Evolutionary conservation across 2,797 vertebrate species (phyloP), one percentile per base, ranked within the genome.

Genomic region (Peromyscus melanophrys): DNA sequence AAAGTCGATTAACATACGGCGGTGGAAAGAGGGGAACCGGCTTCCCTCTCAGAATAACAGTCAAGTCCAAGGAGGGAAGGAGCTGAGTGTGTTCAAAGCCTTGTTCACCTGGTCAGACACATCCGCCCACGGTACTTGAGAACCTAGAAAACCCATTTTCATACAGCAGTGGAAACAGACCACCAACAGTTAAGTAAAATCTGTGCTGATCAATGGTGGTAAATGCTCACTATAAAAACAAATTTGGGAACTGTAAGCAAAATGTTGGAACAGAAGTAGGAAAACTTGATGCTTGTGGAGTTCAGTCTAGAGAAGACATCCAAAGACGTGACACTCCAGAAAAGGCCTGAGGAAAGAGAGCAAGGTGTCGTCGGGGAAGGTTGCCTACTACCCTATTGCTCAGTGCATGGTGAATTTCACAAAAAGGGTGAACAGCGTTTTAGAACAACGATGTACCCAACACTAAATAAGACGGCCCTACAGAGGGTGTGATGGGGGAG

Each of bases 401-500:
- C 16, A 9, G 40, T 3, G 49, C 55, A 46, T 21, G 34, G 10
- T 16, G 87, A 67, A 77, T 73, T 90, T 81, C 83, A 71, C 29
- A 69, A 19, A 80, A 88, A 75, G 12, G 16, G 8, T 4, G 40
- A 57, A 75, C 16, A 4, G 19, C 52, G 4, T 89, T 77, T 94
- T 69, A 84, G 88, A 3, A 37, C 46, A 67, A 34, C 34, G 8
- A 49, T 59, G 40, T 78, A 63, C 55, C 52, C 46, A 69, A 76
- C 19, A 63, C 63, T 90, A 67, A 92, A 78, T 31, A 49, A 75
- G 80, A 78, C 65, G 75, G 17, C 37, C 31, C 16, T 34, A 80
- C 0, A 0, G 0, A 0, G 19, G 14, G 16, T 1, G 4, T 25
- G 3, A 21, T 2, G 59, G 46, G 1, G 59, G 21, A 10, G 0